Percentiles rank a stretch among this genome's conserved stretches.
Evolutionary conservation across 2,797 vertebrate genomes (phyloP).

Genomic region (Acanthornis magna): DNA sequence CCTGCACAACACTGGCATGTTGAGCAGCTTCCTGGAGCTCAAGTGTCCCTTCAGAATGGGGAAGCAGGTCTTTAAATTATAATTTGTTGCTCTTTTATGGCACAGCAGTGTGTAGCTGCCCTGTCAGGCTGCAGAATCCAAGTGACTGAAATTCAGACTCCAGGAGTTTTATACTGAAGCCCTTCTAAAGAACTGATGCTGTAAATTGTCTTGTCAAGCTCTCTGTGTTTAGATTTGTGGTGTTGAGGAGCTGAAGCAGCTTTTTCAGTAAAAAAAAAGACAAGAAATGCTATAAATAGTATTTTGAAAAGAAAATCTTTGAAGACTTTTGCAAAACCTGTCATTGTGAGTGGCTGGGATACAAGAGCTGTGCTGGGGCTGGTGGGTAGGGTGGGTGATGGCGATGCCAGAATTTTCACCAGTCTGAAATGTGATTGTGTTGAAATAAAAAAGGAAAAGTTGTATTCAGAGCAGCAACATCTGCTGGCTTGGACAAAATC

Average conservation of each 20-base stretch:
- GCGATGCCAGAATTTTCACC: background rate
- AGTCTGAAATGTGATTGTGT: background rate
- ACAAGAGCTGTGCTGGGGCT: background rate
- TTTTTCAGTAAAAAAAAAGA: background rate
- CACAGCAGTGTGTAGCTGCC: background rate
- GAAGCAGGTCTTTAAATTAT: background rate
- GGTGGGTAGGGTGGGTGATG: background rate
- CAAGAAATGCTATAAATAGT: background rate
- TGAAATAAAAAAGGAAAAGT: background rate
- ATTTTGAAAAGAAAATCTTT: background rate
- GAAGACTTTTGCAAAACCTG: background rate
- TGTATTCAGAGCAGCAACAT: background rate
- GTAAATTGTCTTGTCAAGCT: background rate
- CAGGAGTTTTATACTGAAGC: background rate
- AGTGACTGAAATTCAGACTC: background rate
- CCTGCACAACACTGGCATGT: fast-evolving
- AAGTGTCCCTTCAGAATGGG: background rate
- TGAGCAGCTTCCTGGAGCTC: background rate
- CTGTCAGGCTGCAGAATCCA: background rate
- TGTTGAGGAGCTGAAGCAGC: background rate
- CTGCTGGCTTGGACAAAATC: background rate
- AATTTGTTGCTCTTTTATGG: background rate
- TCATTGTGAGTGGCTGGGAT: background rate
- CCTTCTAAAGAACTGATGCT: background rate
- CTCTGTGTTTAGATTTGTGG: background rate